Conservation (phyloP, 2,888 invertebrate genomes). For the Hydrotaea diabolus region DNA sequence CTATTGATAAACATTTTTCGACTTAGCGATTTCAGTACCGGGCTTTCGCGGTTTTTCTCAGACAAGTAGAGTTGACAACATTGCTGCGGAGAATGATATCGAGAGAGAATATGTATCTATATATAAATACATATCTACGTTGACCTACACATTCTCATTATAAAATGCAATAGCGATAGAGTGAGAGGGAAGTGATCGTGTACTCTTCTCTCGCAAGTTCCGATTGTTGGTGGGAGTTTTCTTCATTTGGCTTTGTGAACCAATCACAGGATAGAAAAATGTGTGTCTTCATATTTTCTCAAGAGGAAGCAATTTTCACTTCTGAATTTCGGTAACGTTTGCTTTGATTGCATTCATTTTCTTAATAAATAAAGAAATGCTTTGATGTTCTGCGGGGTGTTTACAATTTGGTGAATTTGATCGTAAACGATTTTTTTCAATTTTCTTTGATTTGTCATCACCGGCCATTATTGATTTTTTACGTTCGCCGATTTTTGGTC, state of each 20-base stretch:
- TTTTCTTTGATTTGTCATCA: constrained; percentile 55
- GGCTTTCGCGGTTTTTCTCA: too few species aligned
- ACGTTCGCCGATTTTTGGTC: not conserved
- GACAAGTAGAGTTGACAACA: not conserved
- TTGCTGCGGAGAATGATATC: not conserved
- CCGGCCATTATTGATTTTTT: constrained; percentile 39
- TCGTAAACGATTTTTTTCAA: constrained; percentile 4
- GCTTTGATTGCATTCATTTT: constrained; percentile 39
- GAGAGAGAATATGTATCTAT: not conserved
- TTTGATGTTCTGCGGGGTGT: constrained; percentile 43
- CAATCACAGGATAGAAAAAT: constrained; percentile 22
- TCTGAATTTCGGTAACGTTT: constrained; percentile 9
- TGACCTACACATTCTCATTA: not conserved
- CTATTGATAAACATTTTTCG: too few species aligned
- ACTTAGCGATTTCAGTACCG: too few species aligned
- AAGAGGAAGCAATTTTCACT: not conserved
- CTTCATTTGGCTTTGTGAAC: not conserved
- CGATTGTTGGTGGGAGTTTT: not conserved
- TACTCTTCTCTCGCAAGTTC: not conserved
- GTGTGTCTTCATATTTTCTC: not conserved
- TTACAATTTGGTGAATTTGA: constrained; percentile 28
- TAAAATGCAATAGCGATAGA: not conserved
- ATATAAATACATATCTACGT: too few species aligned
- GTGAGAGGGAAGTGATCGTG: not conserved
- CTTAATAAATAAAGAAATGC: constrained; percentile 44